A percentile compares a stretch with the other conserved stretches of the same genome.
phyloP scores from a whole-genome alignment of 1,140 invertebrate species.

The Tetragonula clypearis region DNA sequence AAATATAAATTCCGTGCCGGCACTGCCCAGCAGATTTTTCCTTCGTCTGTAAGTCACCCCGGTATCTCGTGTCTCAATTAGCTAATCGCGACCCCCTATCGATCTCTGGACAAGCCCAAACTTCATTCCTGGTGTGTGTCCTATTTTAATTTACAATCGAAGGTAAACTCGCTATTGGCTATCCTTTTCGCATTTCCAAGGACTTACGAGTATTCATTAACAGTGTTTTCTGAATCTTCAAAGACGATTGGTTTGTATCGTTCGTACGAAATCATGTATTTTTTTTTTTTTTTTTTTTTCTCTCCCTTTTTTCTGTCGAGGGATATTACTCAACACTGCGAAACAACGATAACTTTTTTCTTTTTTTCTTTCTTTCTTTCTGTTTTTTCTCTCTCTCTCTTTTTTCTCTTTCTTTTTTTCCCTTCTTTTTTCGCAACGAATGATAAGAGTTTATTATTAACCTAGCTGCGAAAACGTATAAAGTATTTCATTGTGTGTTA shows the following conservation, averaged over 20 bases:
- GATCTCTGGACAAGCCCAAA: slow-evolving; percentile 60
- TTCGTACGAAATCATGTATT: slow-evolving; percentile 15
- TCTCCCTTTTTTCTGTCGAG: neutral
- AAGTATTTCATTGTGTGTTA: slow-evolving; percentile 26
- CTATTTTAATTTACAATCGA: slow-evolving; percentile 51
- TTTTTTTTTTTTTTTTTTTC: neutral
- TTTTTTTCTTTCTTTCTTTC: neutral
- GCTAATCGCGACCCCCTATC: slow-evolving; percentile 56
- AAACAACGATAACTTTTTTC: slow-evolving; percentile 29
- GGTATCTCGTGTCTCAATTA: slow-evolving; percentile 58
- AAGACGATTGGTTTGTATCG: slow-evolving; percentile 36
- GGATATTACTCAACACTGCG: slow-evolving; percentile 38
- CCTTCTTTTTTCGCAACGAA: neutral
- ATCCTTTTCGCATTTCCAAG: slow-evolving; percentile 52
- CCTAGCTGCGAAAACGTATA: slow-evolving; percentile 33
- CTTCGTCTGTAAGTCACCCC: slow-evolving; percentile 61
- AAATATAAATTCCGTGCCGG: slow-evolving; percentile 76
- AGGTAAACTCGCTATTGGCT: slow-evolving; percentile 47
- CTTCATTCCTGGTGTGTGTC: slow-evolving; percentile 44
- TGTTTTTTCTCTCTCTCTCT: neutral
- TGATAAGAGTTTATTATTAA: slow-evolving; percentile 48
- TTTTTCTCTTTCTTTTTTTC: neutral
- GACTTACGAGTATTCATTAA: slow-evolving; percentile 52
- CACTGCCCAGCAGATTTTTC: slow-evolving; percentile 63
- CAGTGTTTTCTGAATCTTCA: slow-evolving; percentile 38